A percentile compares a stretch with the other conserved stretches of the same genome.
These are phyloP conservation scores for Drosophila ercepeae DNA, from an alignment of 1,140 invertebrate genomes.

Conservation along the genomic window DNA sequence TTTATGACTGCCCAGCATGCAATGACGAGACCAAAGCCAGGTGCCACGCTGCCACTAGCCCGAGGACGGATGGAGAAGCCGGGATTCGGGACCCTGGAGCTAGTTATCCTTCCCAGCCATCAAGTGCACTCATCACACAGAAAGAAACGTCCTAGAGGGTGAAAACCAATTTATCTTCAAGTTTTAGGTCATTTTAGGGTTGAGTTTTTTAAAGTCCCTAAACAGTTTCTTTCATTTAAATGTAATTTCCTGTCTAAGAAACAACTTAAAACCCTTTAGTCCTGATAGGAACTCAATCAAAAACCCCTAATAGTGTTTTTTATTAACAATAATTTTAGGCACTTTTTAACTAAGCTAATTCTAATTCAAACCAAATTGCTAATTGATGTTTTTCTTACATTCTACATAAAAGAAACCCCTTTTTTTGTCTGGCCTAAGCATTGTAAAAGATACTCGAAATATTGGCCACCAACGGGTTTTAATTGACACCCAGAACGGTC, in stretches of 20 bases:
- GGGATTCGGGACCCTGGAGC: not conserved
- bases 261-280: too few species aligned
- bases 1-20: constrained; percentile 63
- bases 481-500: constrained; percentile 54
- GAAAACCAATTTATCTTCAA: not conserved
- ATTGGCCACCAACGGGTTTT: constrained; percentile 39
- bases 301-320: too few species aligned
- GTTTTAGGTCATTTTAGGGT: too few species aligned
- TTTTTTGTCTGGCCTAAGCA: not conserved
- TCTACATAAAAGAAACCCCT: not conserved
- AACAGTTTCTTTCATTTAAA: too few species aligned
- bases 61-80: constrained; percentile 2
- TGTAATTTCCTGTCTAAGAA: too few species aligned
- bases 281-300: too few species aligned
- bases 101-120: constrained; percentile 23
- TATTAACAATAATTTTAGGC: too few species aligned
- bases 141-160: not conserved
- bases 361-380: too few species aligned
- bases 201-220: too few species aligned
- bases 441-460: not conserved
- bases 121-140: constrained; percentile 29
- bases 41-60: constrained; percentile 28
- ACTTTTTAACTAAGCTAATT: too few species aligned
- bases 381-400: too few species aligned
- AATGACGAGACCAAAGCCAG: constrained; percentile 60